Percentiles rank a stretch among this genome's conserved stretches.
Conservation (phyloP, 2,888 invertebrate genomes). For the Nymphalis c-album region DNA sequence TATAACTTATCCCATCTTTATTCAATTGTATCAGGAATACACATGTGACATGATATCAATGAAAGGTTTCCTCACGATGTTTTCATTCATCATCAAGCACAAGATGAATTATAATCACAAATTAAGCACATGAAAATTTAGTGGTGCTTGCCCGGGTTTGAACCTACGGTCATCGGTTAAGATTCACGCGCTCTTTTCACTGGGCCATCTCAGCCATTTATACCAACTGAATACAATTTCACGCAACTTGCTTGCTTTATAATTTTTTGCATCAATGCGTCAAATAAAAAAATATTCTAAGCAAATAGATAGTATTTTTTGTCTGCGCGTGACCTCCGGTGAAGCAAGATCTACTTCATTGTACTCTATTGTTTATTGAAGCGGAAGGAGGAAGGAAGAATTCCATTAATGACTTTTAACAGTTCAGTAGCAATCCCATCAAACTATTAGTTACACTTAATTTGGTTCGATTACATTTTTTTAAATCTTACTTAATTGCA, state of each 20-base stretch:
- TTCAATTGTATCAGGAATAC: too few relatives aligned
- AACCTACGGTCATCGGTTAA: too few relatives aligned
- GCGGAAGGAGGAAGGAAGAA: neutral
- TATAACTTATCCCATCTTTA: too few relatives aligned
- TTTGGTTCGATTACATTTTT: neutral
- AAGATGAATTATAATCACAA: too few relatives aligned
- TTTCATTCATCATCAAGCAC: too few relatives aligned
- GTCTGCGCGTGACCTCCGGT: constrained; percentile 10
- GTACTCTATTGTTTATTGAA: neutral
- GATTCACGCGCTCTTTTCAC: too few relatives aligned
- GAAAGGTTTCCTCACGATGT: too few relatives aligned
- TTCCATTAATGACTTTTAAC: neutral
- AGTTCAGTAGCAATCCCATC: neutral
- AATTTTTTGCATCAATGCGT: neutral
- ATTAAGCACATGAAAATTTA: too few relatives aligned
- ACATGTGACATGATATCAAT: too few relatives aligned
- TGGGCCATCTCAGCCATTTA: too few relatives aligned
- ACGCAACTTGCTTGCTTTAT: neutral
- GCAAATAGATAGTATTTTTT: constrained; percentile 6
- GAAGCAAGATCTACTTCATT: constrained; percentile 13
- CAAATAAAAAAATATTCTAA: neutral
- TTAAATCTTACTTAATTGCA: too few relatives aligned
- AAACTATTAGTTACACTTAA: neutral
- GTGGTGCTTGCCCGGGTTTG: too few relatives aligned
- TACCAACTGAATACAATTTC: neutral